Evolutionary conservation across 2,797 vertebrate species (phyloP), one percentile per base, ranked within the genome.

Genomic region (Helicolenus hilgendorfi): DNA sequence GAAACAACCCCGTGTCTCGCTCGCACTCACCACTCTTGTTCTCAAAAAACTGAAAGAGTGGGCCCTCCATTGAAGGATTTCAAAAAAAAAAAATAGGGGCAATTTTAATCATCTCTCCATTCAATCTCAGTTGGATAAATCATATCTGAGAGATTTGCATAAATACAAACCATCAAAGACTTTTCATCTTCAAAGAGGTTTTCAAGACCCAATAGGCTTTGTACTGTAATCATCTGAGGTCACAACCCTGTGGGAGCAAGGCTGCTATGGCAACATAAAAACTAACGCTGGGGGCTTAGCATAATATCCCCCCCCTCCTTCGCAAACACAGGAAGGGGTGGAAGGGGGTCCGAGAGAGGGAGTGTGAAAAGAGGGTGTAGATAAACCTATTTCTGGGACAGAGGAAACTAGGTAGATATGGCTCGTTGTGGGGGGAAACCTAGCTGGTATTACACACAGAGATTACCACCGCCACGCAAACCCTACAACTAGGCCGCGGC

Each of bases 121-220:
- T 99, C 99, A 99, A 98, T 98, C 99, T 98, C 99, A 98, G 98
- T 99, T 98, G 98, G 99, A 99, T 99, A 99, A 99, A 99, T 99
- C 99, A 99, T 99, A 99, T 99, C 98, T 98, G 98, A 98, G 98
- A 99, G 99, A 99, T 99, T 99, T 99, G 99, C 99, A 99, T 99
- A 99, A 99, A 99, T 99, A 99, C 99, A 99, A 99, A 99, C 99
- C 99, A 99, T 99, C 98, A 99, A 99, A 99, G 99, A 99, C 98
- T 99, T 99, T 99, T 99, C 98, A 99, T 99, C 99, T 99, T 99
- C 99, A 99, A 99, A 99, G 99, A 98, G 98, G 98, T 98, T 98
- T 99, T 99, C 98, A 98, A 99, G 99, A 99, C 99, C 99, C 98
- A 98, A 98, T 99, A 98, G 99, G 99, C 98, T 99, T 99, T 99